Evolutionary conservation across 2,113 vertebrate species (phyloP), one percentile per base, ranked within the genome.

Genomic region (Cyprinus carpio): DNA sequence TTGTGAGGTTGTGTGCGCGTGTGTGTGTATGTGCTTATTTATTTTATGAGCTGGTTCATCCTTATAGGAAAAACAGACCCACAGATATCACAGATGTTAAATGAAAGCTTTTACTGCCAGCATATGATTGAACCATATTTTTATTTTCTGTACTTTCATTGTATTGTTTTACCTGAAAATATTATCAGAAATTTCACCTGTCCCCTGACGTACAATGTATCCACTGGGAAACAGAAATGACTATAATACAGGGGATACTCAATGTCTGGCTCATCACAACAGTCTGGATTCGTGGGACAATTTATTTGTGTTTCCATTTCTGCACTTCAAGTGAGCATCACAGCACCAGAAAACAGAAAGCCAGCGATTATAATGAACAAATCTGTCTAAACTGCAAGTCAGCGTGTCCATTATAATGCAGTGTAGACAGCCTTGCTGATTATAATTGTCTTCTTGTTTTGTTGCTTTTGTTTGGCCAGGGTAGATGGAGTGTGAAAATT

Each of bases 11-110:
- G 7, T 40, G 37, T 40, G 4, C 8, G 37, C 8, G 9, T 23
- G 31, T 71, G 0, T 71, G 2, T 11, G 9, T 71, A 6, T 40
- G 37, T 40, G 2, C 31, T 71, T 37, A 5, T 12, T 71, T 23
- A 6, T 71, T 40, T 71, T 65, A 9, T 69, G 7, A 71, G 4
- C 67, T 72, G 67, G 31, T 40, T 40, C 69, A 72, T 40, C 4
- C 69, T 4, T 72, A 6, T 43, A 40, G 9, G 69, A 34, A n/a
- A 13, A 37, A 72, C 20, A 5, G 43, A 43, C 34, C 69, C 11
- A 10, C 69, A n/a, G 69, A 72, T 72, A 72, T 72, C 69, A 72
- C 9, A 72, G 69, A 72, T 72, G 69, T 71, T 71, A 71, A 71
- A 71, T 71, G 34, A 40, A 71, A 40, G 67, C 67, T 71, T 40